Evolutionary conservation across 37 sponge, comb jelly and placozoan genomes (phyloP), one percentile per base, ranked within the genome.

Genomic region (Beroe ovata): DNA sequence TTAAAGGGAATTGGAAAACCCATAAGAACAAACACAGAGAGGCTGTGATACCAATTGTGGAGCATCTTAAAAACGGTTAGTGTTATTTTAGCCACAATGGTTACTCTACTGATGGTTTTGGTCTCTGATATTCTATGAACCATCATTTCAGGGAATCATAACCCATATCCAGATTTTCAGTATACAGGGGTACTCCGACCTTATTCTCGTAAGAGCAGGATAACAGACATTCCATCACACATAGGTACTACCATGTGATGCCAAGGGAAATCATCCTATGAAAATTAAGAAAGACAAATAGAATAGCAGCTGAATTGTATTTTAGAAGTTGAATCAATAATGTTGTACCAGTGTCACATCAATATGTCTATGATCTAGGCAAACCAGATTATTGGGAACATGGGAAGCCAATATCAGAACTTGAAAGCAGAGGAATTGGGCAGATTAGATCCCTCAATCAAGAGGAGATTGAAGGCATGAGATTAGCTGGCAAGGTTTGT

Each of bases 141-240:
- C n/a, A n/a, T n/a, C n/a, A n/a, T 32, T 36, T 25, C 42, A 39
- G 84, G 84, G 11, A n/a, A 35, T 77, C 20, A 29, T 69, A 36
- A 23, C 20, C 84, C 25, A 14, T 77, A 95, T 95, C 95, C 97
- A 29, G 81, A 66, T 22, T 96, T 91, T 71, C 29, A 71, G 21
- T 96, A 92, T 88, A 91, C 95, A 26, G 97, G 97, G 4, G 38
- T 66, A 36, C 89, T 96, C n/a, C 39, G 97, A 59, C 93, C 95
- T 1, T 91, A 62, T 92, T 92, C 33, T 8, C 71, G 88, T 91
- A 91, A 41, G 84, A 90, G 40, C 0, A 14, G 89, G 23, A 32
- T 14, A 29, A 36, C 47, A 37, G 84, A 77, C 64, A 21, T 64
- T 36, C 60, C 61, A 2, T 3, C 25, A 18, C 37, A 0, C 0